Conservation (phyloP, 2,888 invertebrate species). For the Eupithecia pulchellata region DNA sequence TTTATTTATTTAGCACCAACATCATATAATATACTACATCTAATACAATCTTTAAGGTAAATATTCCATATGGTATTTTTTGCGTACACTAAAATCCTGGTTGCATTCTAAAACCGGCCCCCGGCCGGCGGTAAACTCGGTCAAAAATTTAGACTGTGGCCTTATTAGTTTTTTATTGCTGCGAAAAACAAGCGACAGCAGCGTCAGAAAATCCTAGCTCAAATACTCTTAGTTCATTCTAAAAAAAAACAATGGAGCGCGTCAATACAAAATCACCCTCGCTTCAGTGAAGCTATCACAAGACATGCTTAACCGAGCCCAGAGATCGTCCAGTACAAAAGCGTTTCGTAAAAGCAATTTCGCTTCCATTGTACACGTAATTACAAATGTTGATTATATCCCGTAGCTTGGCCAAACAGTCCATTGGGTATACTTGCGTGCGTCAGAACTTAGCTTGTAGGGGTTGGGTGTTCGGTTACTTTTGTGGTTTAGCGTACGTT, state of each 20-base stretch:
- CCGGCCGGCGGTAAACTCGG: no score
- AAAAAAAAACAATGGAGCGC: not conserved
- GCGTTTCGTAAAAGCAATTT: constrained; percentile 32
- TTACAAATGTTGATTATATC: constrained; percentile 43
- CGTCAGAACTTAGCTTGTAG: constrained; percentile 93
- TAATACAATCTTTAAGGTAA: no score
- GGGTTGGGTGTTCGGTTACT: no score
- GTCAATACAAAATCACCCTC: not conserved
- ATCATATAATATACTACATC: no score
- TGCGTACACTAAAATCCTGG: no score
- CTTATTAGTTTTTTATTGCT: no score
- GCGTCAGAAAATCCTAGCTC: no score
- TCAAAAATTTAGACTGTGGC: not conserved
- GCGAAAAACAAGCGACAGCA: no score
- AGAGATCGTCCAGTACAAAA: constrained; percentile 5
- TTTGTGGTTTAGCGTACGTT: not conserved
- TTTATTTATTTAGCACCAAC: no score
- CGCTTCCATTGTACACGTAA: constrained; percentile 37
- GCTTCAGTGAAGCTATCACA: not conserved
- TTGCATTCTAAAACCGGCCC: no score
- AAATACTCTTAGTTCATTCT: not conserved
- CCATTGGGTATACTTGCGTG: constrained; percentile 95
- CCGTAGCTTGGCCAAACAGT: constrained; percentile 72
- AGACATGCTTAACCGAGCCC: not conserved
- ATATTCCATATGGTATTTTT: no score